phyloP scores from a whole-genome alignment of 2,888 invertebrate genomes.

The Nomada fucata region DNA sequence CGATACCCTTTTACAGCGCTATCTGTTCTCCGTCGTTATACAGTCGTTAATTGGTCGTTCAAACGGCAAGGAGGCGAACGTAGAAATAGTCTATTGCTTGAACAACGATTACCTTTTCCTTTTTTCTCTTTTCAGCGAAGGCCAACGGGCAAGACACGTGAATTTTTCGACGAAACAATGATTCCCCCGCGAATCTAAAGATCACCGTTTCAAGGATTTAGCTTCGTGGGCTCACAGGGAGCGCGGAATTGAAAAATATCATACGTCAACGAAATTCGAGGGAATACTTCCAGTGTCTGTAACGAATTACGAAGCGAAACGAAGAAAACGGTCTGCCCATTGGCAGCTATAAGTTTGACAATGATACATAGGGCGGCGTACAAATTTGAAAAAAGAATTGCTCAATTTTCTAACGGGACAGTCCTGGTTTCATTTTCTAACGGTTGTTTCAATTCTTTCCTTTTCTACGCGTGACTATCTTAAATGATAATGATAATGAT shows the following conservation, averaged over 20 bases:
- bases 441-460: no score
- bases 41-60: neutral
- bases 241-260: slow-evolving; percentile 18
- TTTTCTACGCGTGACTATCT: no score
- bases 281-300: neutral
- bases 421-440: no score
- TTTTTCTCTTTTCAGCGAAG: neutral
- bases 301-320: neutral
- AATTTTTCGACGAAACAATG: neutral
- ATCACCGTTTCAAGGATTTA: slow-evolving; percentile 8
- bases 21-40: neutral
- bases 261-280: slow-evolving; percentile 27
- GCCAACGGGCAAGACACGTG: neutral
- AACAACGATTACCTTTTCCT: neutral
- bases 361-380: no score
- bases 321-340: neutral
- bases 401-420: no score
- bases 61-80: neutral
- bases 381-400: no score
- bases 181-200: neutral
- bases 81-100: neutral
- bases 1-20: neutral
- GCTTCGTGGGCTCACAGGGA: neutral
- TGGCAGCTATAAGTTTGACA: neutral
- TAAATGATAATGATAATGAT: no score